Evolutionary conservation across 2,797 vertebrate species (phyloP).

Genomic region (Phylloscopus collybita): DNA sequence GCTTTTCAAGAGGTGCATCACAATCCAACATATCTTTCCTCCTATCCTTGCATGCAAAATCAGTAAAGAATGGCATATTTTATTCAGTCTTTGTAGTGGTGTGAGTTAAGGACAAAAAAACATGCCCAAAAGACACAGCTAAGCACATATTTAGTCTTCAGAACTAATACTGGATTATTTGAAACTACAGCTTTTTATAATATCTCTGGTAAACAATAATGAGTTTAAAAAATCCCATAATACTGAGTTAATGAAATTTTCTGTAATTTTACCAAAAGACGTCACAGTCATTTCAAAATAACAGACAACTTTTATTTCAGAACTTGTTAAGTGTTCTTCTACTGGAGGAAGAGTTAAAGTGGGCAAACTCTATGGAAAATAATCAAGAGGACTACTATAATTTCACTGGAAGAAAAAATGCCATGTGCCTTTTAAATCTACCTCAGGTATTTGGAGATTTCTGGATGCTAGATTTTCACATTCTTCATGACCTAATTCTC

Average conservation of each 20-base stretch:
- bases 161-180: neutral
- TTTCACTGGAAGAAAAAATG: neutral
- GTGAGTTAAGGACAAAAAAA: neutral
- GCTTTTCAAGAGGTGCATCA: neutral
- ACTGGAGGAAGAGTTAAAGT: neutral
- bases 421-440: neutral
- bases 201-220: neutral
- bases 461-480: neutral
- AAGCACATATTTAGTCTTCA: neutral
- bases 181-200: neutral
- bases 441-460: neutral
- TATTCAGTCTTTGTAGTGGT: neutral
- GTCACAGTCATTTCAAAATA: neutral
- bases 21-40: neutral
- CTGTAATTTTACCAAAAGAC: neutral
- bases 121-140: neutral
- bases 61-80: neutral
- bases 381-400: accelerated
- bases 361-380: neutral
- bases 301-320: neutral
- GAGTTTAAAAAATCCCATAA: neutral
- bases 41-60: accelerated
- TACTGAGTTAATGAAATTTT: neutral
- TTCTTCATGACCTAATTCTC: neutral
- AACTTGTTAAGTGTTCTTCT: neutral